phyloP scores from a whole-genome alignment of 2,888 invertebrate genomes.

The Apamea monoglypha region DNA sequence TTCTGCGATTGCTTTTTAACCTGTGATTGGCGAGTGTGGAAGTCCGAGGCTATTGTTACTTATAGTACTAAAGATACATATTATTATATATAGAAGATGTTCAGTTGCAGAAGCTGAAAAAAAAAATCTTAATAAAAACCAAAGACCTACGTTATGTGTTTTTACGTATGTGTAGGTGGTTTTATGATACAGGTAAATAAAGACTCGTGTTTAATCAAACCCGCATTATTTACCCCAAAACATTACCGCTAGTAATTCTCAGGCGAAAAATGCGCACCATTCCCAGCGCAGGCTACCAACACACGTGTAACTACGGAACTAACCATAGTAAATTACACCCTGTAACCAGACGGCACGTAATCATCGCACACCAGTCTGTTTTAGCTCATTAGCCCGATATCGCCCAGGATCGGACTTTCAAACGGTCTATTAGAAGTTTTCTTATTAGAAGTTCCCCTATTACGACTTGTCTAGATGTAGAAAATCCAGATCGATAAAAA shows the following conservation, averaged over 20 bases:
- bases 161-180: no score
- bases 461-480: conserved; percentile 81
- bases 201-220: not conserved
- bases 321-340: conserved; percentile 64
- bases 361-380: conserved; percentile 74
- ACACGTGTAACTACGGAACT: conserved; percentile 34
- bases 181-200: not conserved
- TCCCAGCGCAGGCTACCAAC: conserved; percentile 7
- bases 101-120: not conserved
- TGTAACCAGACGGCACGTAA: conserved; percentile 73
- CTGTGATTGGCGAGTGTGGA: no score
- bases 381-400: conserved; percentile 85
- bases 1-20: no score
- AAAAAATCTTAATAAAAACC: not conserved
- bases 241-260: not conserved
- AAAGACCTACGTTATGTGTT: not conserved
- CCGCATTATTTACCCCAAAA: conserved; percentile 5
- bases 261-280: conserved; percentile 4
- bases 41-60: no score
- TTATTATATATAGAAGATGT: not conserved
- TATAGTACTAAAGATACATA: no score
- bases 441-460: conserved; percentile 89
- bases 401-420: conserved; percentile 83
- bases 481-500: conserved; percentile 81
- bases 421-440: conserved; percentile 89